phyloP scores from a whole-genome alignment of 2,113 vertebrate species.

The Hippocampus zosterae region DNA sequence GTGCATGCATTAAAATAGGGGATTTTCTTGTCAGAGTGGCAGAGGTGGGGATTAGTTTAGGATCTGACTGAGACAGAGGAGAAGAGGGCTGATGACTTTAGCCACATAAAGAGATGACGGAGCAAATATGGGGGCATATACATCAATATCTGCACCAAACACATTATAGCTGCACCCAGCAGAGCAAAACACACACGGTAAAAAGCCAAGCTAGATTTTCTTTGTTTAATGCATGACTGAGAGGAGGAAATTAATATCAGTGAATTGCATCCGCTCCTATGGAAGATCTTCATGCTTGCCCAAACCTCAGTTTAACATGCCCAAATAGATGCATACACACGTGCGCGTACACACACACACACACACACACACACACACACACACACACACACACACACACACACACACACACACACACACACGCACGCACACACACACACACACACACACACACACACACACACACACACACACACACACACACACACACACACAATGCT shows the following conservation, averaged over 20 bases:
- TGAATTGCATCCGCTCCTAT: slow-evolving; percentile 69
- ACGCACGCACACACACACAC: slow-evolving; percentile 14
- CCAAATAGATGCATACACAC: slow-evolving; percentile 48
- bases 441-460: slow-evolving; percentile 27
- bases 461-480: slow-evolving; percentile 24
- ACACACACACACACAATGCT: slow-evolving; percentile 25
- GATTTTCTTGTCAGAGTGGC: slow-evolving; percentile 77
- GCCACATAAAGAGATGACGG: slow-evolving; percentile 74
- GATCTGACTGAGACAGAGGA: slow-evolving; percentile 69
- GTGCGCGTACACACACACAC: slow-evolving; percentile 19
- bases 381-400: slow-evolving; percentile 26
- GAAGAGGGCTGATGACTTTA: slow-evolving; percentile 64
- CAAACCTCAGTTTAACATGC: slow-evolving; percentile 44
- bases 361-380: slow-evolving; percentile 10
- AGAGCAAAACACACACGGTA: slow-evolving; percentile 39
- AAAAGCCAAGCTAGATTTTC: slow-evolving; percentile 50
- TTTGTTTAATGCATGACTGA: slow-evolving; percentile 66
- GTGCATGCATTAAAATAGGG: slow-evolving; percentile 74
- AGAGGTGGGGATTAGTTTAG: slow-evolving; percentile 75
- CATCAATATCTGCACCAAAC: slow-evolving; percentile 62
- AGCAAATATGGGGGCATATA: slow-evolving; percentile 67
- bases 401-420: slow-evolving; percentile 22
- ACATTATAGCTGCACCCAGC: slow-evolving; percentile 50
- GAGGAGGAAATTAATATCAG: slow-evolving; percentile 70
- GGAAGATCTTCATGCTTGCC: slow-evolving; percentile 65